These are phyloP conservation scores for Rhagologus leucostigma DNA, from an alignment of 2,113 vertebrate genomes.

Conservation along the genomic window DNA sequence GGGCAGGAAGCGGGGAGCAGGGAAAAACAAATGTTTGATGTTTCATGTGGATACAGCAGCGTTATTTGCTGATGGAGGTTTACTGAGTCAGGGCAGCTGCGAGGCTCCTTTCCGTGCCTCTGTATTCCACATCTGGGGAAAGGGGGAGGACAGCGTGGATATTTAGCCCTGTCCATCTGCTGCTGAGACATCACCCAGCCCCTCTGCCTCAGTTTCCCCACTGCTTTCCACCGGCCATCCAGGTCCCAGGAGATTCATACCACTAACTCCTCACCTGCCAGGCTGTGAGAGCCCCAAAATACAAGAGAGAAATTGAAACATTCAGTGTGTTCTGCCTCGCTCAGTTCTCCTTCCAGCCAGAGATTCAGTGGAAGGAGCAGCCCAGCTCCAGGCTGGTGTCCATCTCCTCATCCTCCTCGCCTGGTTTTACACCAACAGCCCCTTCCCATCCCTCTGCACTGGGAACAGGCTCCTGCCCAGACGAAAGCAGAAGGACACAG, in stretches of 20 bases:
- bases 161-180: background rate
- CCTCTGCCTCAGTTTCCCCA: background rate
- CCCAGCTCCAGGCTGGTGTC: background rate
- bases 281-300: background rate
- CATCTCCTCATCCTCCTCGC: background rate
- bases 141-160: fast-evolving
- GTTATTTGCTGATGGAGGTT: background rate
- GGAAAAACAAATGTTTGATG: slow-evolving; percentile 1
- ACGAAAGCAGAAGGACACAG: background rate
- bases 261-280: background rate
- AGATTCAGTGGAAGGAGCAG: background rate
- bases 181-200: background rate
- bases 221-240: fast-evolving
- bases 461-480: background rate
- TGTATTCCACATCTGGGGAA: background rate
- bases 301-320: background rate
- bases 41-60: background rate
- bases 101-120: background rate
- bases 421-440: background rate
- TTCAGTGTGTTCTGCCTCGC: background rate
- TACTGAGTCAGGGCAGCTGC: background rate
- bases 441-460: background rate
- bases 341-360: background rate
- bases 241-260: background rate
- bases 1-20: background rate